phyloP scores from a whole-genome alignment of 2,113 vertebrate genomes.

The Hemichromis elongatus region DNA sequence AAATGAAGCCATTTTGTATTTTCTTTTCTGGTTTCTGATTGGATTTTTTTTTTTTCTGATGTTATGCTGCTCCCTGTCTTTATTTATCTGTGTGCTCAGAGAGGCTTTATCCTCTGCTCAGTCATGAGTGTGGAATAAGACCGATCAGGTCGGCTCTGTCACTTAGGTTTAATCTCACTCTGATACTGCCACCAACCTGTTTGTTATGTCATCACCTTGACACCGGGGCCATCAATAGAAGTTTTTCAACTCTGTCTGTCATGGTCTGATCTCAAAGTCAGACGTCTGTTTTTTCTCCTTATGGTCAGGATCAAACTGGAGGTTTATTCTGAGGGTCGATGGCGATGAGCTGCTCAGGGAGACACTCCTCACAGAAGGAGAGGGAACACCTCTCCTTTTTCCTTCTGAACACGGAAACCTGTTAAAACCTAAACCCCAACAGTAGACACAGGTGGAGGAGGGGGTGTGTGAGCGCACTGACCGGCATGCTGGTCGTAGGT shows the following conservation, averaged over 20 bases:
- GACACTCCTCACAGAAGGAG: not conserved
- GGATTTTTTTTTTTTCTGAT: not conserved
- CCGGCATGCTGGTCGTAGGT: slow-evolving; percentile 79
- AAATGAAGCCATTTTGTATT: not conserved
- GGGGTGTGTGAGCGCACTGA: slow-evolving; percentile 48
- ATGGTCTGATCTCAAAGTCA: not conserved
- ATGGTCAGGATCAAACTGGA: not conserved
- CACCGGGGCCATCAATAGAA: not conserved
- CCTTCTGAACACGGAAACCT: not conserved
- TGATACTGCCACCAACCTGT: not conserved
- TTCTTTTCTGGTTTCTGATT: not conserved
- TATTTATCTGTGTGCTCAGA: not conserved
- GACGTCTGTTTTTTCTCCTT: not conserved
- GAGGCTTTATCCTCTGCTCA: not conserved
- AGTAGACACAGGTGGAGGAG: not conserved
- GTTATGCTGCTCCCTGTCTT: not conserved
- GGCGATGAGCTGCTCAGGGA: not conserved
- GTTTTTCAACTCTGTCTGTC: not conserved
- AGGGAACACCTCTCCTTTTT: not conserved
- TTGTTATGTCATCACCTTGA: not conserved
- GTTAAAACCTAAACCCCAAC: not conserved
- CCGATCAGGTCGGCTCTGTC: not conserved
- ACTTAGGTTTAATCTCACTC: not conserved
- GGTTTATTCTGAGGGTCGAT: not conserved
- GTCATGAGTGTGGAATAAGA: not conserved